Evolutionary conservation across 2,797 vertebrate species (phyloP), one percentile per base, ranked within the genome.

Genomic region (Glossophaga mutica): DNA sequence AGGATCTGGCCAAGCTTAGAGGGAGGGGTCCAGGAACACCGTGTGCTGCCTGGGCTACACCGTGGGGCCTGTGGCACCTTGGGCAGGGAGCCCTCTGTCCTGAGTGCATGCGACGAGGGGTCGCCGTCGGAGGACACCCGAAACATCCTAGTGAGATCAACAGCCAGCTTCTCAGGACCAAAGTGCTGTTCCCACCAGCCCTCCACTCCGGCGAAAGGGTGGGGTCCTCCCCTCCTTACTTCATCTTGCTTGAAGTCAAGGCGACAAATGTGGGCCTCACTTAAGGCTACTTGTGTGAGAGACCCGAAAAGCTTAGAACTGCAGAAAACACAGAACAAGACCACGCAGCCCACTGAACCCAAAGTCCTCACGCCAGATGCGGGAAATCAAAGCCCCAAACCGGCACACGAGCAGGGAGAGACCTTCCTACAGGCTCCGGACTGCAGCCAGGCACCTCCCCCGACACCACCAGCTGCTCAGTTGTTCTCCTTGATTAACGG

Each of bases 221-320:
- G n/a, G 19, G 62, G 57, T 59, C 11, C 22, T 32, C 44, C 55
- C 65, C 34, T 48, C 87, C 71, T 42, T 29, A 4, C 12, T 26
- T 73, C 39, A 11, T 19, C 57, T 57, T 22, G 9, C 62, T 21
- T 52, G 15, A 22, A 46, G 8, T n/a, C n/a, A n/a, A n/a, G 52
- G 37, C 0, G 0, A 71, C 44, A 82, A 76, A 59, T 0, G 3
- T 19, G n/a, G 65, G 37, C 26, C 26, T 62, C n/a, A 57, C 5
- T 77, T 70, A 34, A 77, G 95, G 62, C 46, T 39, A 37, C 85
- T 78, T 82, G 52, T 26, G 44, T 14, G n/a, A 59, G 89, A 87
- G 29, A 67, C 29, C 48, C 42, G 29, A 50, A 68, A 73, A 74
- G 37, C 50, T 65, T 0, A 21, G 57, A 87, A 21, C 29, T 50